Percentiles rank a stretch among this genome's conserved stretches.
Conservation (phyloP, 2,113 vertebrate genomes). For the Rhabdornis inornatus region DNA sequence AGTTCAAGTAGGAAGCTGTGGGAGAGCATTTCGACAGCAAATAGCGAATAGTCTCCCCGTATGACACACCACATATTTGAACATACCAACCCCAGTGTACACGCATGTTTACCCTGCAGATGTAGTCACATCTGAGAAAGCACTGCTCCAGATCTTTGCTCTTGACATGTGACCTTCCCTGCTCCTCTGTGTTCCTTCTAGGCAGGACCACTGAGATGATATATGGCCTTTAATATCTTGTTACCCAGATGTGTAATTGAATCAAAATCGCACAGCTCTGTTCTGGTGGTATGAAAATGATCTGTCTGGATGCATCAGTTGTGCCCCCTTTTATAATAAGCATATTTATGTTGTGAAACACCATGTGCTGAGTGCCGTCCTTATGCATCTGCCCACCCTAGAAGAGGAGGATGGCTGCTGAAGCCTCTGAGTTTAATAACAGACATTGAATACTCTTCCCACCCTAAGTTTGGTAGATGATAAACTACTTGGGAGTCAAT, state of each 20-base stretch:
- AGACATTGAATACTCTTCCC: background rate
- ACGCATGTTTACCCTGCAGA: background rate
- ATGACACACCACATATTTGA: constrained; percentile 32
- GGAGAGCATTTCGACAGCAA: constrained; percentile 48
- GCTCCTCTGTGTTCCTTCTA: constrained; percentile 61
- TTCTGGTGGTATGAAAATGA: background rate
- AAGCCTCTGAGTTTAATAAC: background rate
- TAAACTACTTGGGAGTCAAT: background rate
- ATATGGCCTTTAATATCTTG: background rate
- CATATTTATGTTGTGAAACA: background rate
- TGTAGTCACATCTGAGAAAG: constrained; percentile 51
- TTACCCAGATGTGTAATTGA: background rate
- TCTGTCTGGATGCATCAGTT: constrained; percentile 54
- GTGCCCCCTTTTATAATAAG: constrained; percentile 14
- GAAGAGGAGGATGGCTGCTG: constrained; percentile 21
- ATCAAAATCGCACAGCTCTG: background rate
- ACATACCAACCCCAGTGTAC: background rate
- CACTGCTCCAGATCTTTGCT: constrained; percentile 44
- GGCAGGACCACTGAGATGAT: constrained; percentile 59
- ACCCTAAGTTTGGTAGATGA: background rate
- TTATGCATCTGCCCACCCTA: background rate
- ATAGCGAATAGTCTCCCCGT: constrained; percentile 20
- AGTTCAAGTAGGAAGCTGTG: constrained; percentile 36
- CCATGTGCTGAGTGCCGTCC: background rate
- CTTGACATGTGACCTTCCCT: constrained; percentile 21